Evolutionary conservation across 2,113 vertebrate species (phyloP), one percentile per base, ranked within the genome.

Genomic region (Paramormyrops kingsleyae): DNA sequence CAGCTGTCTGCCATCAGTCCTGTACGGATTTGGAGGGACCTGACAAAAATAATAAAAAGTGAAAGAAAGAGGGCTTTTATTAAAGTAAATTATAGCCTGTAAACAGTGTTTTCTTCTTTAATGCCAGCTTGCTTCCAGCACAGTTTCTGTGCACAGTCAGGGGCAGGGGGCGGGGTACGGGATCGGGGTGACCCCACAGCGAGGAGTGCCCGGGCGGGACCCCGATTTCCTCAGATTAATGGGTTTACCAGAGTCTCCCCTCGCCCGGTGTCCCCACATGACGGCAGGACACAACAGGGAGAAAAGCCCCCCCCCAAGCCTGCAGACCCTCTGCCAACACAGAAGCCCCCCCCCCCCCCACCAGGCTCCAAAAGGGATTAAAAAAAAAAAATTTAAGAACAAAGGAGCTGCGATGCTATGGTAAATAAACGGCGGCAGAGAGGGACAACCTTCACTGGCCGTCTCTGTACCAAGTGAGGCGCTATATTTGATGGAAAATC

Each of bases 181-280:
- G 74, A 87, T 31, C 66, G 0, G 87, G 39, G 88, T 47, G 52
- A 85, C 47, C 9, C 10, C 44, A 49, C 21, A 62, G 83, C 52
- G 44, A 42, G 83, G 17, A 2, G 83, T n/a, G 24, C 6, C 24
- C 15, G 49, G 87, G 50, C 53, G 59, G 88, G 90, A 44, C 56
- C 42, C 17, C 12, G 49, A 90, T 89, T 88, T 21, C 39, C 46
- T 89, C 89, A 91, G 90, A 91, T 90, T 91, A 93, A 95, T 92
- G 87, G 90, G 88, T 93, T 94, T 92, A 93, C 92, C 94, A 92
- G 93, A 39, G 12, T 89, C 90, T 93, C 93, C 91, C 87, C 89
- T 90, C 89, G 89, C 91, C 90, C 91, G 53, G 0, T 88, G 53
- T 89, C 91, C 90, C 87, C 52, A 44, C 56, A 77, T n/a, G 70